Evolutionary conservation across 1,140 invertebrate genomes (phyloP), one percentile per base, ranked within the genome.

Genomic region (Danaus melanippus): DNA sequence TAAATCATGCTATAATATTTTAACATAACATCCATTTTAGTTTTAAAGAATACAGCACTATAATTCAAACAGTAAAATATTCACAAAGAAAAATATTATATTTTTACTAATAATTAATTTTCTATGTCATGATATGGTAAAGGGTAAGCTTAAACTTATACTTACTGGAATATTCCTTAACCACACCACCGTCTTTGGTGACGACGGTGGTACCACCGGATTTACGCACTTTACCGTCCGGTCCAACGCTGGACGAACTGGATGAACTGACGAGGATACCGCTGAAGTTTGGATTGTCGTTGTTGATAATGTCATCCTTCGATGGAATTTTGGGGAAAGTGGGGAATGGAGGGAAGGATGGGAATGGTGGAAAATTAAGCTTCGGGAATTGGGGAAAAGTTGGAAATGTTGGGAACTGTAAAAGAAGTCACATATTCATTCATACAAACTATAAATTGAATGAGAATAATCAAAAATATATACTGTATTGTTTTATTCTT

Each of bases 141-240:
- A 4, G 21, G 7, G 4, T 32, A 32, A 32, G 32, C 43, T 10
- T 41, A 49, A 21, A 59, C 4, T 45, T 53, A 11, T 46, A 53
- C 62, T 62, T 53, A 67, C 66, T 46, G 11, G 49, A 44, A 17
- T 46, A 53, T 53, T 69, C 50, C 15, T 71, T 65, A 2, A 70
- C 59, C 0, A 68, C 55, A n/a, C 74, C 75, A 42, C 74, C 67
- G 8, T 73, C 53, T 44, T 78, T 72, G 32, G 63, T 67, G 8
- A 74, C 0, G 12, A 79, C 46, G 2, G 67, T 59, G 11, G 69
- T 66, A n/a, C 67, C 69, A 10, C 69, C 69, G 9, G 46, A 56
- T 32, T 52, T 59, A 0, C 68, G 42, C 0, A 62, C 15, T 8
- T 77, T 78, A 1, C 76, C 78, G 8, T 73, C 51, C 3, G 61